Base-by-base conservation (phyloP, 1,140 invertebrate genomes). In the Cardiocondyla obscurior region DNA sequence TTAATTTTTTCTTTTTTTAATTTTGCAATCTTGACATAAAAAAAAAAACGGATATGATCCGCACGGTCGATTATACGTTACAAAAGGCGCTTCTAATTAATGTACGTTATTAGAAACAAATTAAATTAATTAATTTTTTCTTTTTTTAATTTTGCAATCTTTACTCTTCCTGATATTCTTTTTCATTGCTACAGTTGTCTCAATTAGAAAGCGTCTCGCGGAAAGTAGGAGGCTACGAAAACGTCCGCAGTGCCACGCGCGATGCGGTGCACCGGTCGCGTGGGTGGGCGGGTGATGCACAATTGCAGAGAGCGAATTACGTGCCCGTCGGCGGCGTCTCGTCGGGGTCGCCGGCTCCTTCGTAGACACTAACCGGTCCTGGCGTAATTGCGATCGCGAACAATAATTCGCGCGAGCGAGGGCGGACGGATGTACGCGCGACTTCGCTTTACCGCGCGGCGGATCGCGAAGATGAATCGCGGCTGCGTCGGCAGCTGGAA, bases 251-350 rank as follows among this genome's bases (percentile, higher is more conserved):
- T 5, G 16, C 16, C 60, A 30, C 33, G 60, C 46, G 60, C 22
- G 58, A 12, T 65, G 73, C 73, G 58, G n/a, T 65, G 73, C 73
- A 76, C 39, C 73, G 33, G 22, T 53, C 60, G 60, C 74, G 60
- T 19, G 74, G 62, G 30, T 53, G 74, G 62, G 46, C 49, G 64
- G 62, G 62, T 28, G 62, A 69, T 77, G 74, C 62, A 62, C 58
- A 53, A 79, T 79, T 79, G 74, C 74, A 79, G 65, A 22, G 46
- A 79, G 62, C 62, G 36, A 79, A 79, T 79, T 79, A 79, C 16
- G 62, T 30, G 62, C n/a, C 14, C 33, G 36, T 62, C 69, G 62
- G 74, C 74, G 62, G 74, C 74, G 62, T 79, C 46, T 69, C 60
- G 44, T 51, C 58, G 73, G 73, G 60, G 44, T 76, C 58, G 60